Evolutionary conservation across 2,888 invertebrate genomes (phyloP), one percentile per base, ranked within the genome.

Genomic region (Dicyrtomina minuta): DNA sequence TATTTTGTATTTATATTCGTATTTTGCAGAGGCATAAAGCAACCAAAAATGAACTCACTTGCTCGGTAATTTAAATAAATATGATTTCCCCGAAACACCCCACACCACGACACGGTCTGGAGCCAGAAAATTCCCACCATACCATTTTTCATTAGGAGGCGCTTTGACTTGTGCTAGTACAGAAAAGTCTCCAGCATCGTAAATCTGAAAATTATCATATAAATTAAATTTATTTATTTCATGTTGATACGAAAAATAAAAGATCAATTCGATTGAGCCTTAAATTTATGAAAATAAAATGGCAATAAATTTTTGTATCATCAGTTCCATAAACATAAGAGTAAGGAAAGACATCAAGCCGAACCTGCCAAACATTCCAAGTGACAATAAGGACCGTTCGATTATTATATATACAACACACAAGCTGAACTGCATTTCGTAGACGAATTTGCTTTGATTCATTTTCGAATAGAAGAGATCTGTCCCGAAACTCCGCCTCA

Each of bases 391-490:
- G 87, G 33, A 99, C 96, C 0, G 97, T 97, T 61, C 98, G 87
- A 80, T 97, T 96, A 83, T 98, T 98, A 82, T 93, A 93, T 0
- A 92, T 88, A 81, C 97, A 98, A 80, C 97, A 97, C 79, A 92
- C 92, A 81, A 98, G 86, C 0, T 91, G 92, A 53, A 95, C 87
- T 0, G 97, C 96, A 84, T 96, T 96, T 61, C 96, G 84, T 78
- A 96, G 95, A 1, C 94, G 88, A 61, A 99, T 93, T 79, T 96
- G 94, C 81, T 98, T 99, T 59, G 96, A 96, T 81, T 99, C 99
- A 81, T 97, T 85, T 82, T 99, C 99, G 81, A 93, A 96, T 51
- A 96, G 88, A 0, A 92, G 92, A 79, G 93, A 92, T 27, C 73
- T 89, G 79, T 90, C 89, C 78, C 92, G 93, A 80, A 90, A 89